A percentile compares a stretch with the other conserved stretches of the same genome.
phyloP scores from a whole-genome alignment of 1,140 invertebrate genomes.

The Colletes latitarsis region DNA sequence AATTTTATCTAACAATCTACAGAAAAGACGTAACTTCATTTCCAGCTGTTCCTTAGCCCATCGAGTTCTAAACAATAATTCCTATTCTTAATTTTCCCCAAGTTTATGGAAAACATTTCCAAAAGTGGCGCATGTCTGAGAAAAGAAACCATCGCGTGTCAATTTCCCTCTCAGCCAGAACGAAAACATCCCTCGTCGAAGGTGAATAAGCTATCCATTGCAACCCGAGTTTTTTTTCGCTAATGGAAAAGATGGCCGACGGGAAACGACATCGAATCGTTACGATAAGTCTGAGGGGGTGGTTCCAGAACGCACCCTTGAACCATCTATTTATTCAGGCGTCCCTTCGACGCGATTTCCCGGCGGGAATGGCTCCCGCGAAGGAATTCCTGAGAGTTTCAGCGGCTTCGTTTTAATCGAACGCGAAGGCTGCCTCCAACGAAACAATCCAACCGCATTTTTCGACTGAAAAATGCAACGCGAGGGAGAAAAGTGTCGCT shows the following conservation, averaged over 20 bases:
- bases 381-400: background rate
- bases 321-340: slow-evolving; percentile 37
- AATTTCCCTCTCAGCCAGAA: background rate
- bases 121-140: too few species aligned
- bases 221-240: background rate
- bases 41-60: too few species aligned
- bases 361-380: background rate
- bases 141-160: background rate
- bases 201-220: slow-evolving; percentile 37
- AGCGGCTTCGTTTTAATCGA: slow-evolving; percentile 12
- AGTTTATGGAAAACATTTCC: too few species aligned
- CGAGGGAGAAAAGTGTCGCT: background rate
- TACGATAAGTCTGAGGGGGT: slow-evolving; percentile 24
- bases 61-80: too few species aligned
- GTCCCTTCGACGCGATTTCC: slow-evolving; percentile 10
- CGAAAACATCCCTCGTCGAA: slow-evolving; percentile 4
- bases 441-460: slow-evolving; percentile 23
- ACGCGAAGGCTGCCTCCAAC: slow-evolving; percentile 12
- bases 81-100: too few species aligned
- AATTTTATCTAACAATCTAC: too few species aligned
- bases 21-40: too few species aligned
- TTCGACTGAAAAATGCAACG: background rate
- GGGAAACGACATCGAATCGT: slow-evolving; percentile 27
- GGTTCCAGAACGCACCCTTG: background rate
- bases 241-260: slow-evolving; percentile 28